These are phyloP conservation scores for Cotesia typhae DNA, from an alignment of 1,140 invertebrate genomes.

Conservation along the genomic window DNA sequence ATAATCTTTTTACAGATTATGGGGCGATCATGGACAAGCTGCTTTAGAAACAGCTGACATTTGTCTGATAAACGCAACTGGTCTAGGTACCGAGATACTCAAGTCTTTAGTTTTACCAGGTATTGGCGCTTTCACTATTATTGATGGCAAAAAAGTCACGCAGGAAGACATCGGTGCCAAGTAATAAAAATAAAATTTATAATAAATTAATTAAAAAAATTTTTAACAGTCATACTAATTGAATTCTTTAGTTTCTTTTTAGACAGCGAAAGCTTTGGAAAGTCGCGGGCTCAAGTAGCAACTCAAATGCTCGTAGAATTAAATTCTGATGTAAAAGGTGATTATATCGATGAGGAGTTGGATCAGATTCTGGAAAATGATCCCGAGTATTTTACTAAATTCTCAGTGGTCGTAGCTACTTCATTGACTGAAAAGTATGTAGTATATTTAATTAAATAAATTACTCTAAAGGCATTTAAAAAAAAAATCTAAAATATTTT, in stretches of 20 bases:
- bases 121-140: conserved; percentile 94
- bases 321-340: conserved; percentile 92
- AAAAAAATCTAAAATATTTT: not conserved
- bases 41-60: conserved; percentile 87
- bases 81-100: conserved; percentile 92
- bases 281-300: conserved; percentile 84
- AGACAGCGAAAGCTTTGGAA: conserved; percentile 79
- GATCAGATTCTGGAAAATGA: conserved; percentile 86
- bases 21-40: conserved; percentile 97
- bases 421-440: conserved; percentile 82
- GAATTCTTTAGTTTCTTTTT: conserved; percentile 81
- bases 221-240: not conserved
- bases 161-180: conserved; percentile 94
- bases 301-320: conserved; percentile 87
- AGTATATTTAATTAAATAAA: conserved; percentile 32
- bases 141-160: conserved; percentile 86
- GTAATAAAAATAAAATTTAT: conserved; percentile 61
- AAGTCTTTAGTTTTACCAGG: conserved; percentile 95
- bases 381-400: conserved; percentile 88
- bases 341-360: conserved; percentile 89
- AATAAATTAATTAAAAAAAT: not conserved
- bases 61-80: conserved; percentile 94
- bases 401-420: conserved; percentile 89
- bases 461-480: too few relatives aligned
- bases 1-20: conserved; percentile 73